Conservation (phyloP, 1,140 invertebrate species). For the Wasmannia auropunctata region DNA sequence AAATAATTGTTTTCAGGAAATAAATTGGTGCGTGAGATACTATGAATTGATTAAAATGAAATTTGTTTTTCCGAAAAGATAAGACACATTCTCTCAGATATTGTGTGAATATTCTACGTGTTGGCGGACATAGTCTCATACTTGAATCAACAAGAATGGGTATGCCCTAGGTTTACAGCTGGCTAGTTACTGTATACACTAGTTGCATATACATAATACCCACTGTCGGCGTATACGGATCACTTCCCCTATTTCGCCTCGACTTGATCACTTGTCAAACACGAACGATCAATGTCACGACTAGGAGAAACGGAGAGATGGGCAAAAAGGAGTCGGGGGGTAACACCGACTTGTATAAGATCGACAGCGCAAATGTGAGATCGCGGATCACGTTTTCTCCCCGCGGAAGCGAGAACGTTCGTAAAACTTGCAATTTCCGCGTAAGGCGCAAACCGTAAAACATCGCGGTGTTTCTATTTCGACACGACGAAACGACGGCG, state of each 20-base stretch:
- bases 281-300: conserved; percentile 52
- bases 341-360: not conserved
- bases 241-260: not conserved
- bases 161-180: not conserved
- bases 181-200: not conserved
- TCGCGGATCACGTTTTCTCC: conserved; percentile 60
- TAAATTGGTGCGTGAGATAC: not conserved
- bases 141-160: not conserved
- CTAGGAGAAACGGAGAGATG: conserved; percentile 52
- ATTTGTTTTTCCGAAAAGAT: not conserved
- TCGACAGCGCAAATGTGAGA: not conserved
- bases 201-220: conserved; percentile 9
- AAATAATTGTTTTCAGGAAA: not conserved
- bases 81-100: not conserved
- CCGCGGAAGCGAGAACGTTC: conserved; percentile 21
- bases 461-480: conserved; percentile 60
- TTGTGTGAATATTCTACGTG: not conserved
- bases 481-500: conserved; percentile 28
- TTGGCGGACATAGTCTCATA: not conserved
- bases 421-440: conserved; percentile 72
- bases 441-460: conserved; percentile 66
- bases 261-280: conserved; percentile 54
- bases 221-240: not conserved
- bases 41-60: not conserved
- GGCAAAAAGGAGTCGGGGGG: not conserved